Percentiles rank a stretch among this genome's conserved stretches.
phyloP scores from a whole-genome alignment of 2,113 vertebrate species.

The Candoia aspera region DNA sequence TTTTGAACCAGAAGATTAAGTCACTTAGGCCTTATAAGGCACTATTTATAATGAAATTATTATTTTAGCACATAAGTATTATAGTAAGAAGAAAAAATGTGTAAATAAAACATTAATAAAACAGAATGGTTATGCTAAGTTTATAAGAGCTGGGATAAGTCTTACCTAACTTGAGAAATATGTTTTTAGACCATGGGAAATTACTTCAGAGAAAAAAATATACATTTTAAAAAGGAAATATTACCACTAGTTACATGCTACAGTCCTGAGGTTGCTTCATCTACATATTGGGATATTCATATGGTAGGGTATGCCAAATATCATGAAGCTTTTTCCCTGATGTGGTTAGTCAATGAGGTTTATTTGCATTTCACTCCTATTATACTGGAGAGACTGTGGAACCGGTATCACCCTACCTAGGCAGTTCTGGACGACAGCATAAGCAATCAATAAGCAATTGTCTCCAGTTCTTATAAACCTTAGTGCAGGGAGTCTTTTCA shows the following conservation, averaged over 20 bases:
- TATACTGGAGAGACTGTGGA: background rate
- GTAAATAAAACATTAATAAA: background rate
- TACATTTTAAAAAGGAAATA: background rate
- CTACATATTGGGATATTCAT: background rate
- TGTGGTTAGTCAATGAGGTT: background rate
- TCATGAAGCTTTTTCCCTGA: background rate
- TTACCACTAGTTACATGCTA: background rate
- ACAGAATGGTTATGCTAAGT: background rate
- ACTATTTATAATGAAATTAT: background rate
- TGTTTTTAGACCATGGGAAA: background rate
- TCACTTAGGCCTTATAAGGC: background rate
- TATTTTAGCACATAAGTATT: background rate
- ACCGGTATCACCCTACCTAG: background rate
- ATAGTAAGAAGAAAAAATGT: background rate
- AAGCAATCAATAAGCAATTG: background rate
- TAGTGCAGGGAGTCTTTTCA: conserved; percentile 28
- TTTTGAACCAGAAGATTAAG: background rate
- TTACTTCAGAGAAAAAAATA: background rate
- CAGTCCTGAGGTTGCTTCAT: background rate
- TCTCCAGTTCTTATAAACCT: conserved; percentile 32
- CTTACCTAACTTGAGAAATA: conserved; percentile 6
- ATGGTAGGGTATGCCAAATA: background rate
- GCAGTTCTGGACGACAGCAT: background rate
- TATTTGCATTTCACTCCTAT: background rate
- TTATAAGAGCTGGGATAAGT: background rate